Conservation (phyloP, 1,140 invertebrate species). For the Oedothorax gibbosus region DNA sequence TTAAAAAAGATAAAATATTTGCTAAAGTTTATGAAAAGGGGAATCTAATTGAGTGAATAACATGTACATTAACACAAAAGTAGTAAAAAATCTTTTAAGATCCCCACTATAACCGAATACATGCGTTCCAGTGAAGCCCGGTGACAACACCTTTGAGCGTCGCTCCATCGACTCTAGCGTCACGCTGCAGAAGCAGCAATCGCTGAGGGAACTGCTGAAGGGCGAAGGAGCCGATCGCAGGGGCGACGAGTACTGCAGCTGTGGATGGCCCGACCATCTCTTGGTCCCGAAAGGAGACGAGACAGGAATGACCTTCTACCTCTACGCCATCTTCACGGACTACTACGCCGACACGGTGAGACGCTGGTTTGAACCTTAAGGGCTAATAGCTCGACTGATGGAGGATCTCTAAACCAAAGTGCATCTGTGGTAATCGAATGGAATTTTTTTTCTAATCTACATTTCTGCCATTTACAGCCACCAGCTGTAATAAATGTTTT, state of each 20-base stretch:
- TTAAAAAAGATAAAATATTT: no score
- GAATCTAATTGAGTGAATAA: no score
- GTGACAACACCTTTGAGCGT: slow-evolving; percentile 36
- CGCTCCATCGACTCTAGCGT: slow-evolving; percentile 56
- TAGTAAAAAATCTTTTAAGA: no score
- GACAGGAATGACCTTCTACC: slow-evolving; percentile 44
- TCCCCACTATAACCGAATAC: no score
- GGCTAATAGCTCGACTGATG: no score
- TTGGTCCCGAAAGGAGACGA: slow-evolving; percentile 45
- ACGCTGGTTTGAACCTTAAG: background rate
- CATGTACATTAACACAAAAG: no score
- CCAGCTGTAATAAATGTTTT: no score
- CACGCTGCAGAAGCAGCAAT: slow-evolving; percentile 10
- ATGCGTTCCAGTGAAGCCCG: slow-evolving; percentile 25
- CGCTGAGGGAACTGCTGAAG: slow-evolving; percentile 24
- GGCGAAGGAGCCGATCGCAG: slow-evolving; percentile 15
- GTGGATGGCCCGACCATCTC: slow-evolving; percentile 57
- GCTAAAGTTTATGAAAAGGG: no score
- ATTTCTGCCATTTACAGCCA: no score
- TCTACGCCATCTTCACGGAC: slow-evolving; percentile 54
- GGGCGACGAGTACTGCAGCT: slow-evolving; percentile 53
- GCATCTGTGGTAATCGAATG: no score
- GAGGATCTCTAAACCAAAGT: no score
- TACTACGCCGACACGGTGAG: slow-evolving; percentile 42
- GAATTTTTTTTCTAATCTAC: no score